These are phyloP conservation scores for Athene cunicularia DNA, from an alignment of 2,113 vertebrate species.

Conservation along the genomic window DNA sequence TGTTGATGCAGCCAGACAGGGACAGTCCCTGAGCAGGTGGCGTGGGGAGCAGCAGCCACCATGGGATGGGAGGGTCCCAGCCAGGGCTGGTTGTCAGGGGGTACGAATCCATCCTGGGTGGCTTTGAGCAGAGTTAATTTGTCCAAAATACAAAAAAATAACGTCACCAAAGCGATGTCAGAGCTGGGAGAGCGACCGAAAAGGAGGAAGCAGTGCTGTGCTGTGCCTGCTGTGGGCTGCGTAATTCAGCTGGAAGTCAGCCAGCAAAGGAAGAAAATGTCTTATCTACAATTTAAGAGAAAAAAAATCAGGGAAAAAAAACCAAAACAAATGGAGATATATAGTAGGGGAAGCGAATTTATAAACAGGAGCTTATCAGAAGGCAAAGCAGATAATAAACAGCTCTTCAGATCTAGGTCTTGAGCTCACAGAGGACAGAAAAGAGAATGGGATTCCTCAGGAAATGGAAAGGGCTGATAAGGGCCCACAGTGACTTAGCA, in stretches of 20 bases:
- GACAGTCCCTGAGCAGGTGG: no score
- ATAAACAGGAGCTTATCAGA: constrained; percentile 56
- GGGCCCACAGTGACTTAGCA: not conserved
- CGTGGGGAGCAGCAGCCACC: not conserved
- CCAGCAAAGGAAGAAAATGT: not conserved
- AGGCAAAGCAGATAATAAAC: constrained; percentile 41
- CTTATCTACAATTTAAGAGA: not conserved
- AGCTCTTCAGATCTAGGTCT: constrained; percentile 41
- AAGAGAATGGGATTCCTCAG: constrained; percentile 42
- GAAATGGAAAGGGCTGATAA: constrained; percentile 52
- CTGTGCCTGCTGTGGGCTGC: not conserved
- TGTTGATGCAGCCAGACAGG: not conserved
- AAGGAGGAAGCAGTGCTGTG: not conserved
- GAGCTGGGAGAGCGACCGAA: not conserved
- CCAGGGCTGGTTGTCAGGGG: not conserved
- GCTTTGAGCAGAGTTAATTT: not conserved
- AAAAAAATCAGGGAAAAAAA: not conserved
- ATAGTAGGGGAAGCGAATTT: not conserved
- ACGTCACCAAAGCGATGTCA: accelerated
- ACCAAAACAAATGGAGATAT: not conserved
- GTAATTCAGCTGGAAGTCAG: not conserved
- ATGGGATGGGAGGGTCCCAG: accelerated
- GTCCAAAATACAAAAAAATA: not conserved
- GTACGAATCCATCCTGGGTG: accelerated
- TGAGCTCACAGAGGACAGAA: not conserved